Evolutionary conservation across 2,797 vertebrate genomes (phyloP).

Genomic region (Epinephelus awoara): DNA sequence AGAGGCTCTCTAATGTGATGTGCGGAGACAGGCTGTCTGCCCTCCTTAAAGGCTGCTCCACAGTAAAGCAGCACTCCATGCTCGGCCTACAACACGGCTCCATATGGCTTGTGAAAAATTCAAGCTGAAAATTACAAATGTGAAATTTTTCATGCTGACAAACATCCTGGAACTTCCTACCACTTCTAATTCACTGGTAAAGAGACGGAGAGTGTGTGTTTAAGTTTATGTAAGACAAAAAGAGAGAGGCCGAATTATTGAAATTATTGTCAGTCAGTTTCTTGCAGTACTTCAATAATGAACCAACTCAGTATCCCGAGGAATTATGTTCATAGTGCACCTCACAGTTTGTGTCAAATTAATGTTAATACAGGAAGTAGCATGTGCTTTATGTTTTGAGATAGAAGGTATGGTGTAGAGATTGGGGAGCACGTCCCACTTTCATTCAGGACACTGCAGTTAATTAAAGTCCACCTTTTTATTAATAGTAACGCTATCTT

Average conservation of each 20-base stretch:
- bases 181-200: slow-evolving; percentile 33
- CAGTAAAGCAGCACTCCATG: slow-evolving; percentile 55
- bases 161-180: slow-evolving; percentile 31
- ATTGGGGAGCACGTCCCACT: not conserved
- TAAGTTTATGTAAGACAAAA: not conserved
- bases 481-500: not conserved
- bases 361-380: not conserved
- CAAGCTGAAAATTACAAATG: slow-evolving; percentile 65
- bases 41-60: slow-evolving; percentile 69
- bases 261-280: not conserved
- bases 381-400: not conserved
- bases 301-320: not conserved
- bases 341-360: not conserved
- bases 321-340: not conserved
- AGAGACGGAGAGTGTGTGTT: not conserved
- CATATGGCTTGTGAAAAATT: slow-evolving; percentile 77
- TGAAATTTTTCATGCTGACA: slow-evolving; percentile 56
- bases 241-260: not conserved
- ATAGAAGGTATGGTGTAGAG: not conserved
- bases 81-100: slow-evolving; percentile 49
- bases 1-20: slow-evolving; percentile 71
- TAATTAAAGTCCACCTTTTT: not conserved
- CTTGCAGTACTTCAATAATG: not conserved
- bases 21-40: slow-evolving; percentile 76
- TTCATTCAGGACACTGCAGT: not conserved